These are phyloP conservation scores for Threskiornis aethiopicus DNA, from an alignment of 2,797 vertebrate species.

Conservation along the genomic window DNA sequence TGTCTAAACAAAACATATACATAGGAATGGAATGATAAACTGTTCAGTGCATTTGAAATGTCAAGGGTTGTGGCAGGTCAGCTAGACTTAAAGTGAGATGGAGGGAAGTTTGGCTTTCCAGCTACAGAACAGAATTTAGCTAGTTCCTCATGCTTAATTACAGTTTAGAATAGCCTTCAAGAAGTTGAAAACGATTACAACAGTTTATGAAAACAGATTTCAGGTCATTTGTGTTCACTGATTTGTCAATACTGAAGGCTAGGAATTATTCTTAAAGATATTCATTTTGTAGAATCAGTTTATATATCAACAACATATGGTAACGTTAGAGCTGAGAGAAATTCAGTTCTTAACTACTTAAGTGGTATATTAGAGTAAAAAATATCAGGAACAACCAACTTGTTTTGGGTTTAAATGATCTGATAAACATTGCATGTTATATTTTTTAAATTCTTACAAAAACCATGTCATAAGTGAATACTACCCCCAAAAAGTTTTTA, in stretches of 20 bases:
- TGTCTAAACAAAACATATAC: constrained; percentile 8
- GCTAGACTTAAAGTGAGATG: background rate
- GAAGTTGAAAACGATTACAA: background rate
- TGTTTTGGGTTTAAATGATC: background rate
- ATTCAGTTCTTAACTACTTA: background rate
- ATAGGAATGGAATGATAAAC: constrained; percentile 40
- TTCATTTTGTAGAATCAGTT: background rate
- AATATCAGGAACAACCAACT: background rate
- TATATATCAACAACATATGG: background rate
- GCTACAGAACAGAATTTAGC: background rate
- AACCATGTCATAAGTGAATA: accelerated
- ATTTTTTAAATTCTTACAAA: background rate
- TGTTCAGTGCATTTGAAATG: constrained; percentile 51
- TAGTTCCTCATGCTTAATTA: background rate
- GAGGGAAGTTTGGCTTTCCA: background rate
- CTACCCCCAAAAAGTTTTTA: background rate
- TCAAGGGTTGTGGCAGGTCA: constrained; percentile 42
- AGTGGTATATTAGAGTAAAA: background rate
- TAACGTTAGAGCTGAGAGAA: background rate
- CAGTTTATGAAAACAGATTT: background rate
- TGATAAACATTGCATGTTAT: background rate
- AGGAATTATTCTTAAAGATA: background rate
- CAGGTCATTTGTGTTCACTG: background rate
- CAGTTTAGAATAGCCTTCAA: background rate
- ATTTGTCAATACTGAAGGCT: background rate